Evolutionary conservation across 2,797 vertebrate species (phyloP).

Genomic region (Galagoides demidoff): DNA sequence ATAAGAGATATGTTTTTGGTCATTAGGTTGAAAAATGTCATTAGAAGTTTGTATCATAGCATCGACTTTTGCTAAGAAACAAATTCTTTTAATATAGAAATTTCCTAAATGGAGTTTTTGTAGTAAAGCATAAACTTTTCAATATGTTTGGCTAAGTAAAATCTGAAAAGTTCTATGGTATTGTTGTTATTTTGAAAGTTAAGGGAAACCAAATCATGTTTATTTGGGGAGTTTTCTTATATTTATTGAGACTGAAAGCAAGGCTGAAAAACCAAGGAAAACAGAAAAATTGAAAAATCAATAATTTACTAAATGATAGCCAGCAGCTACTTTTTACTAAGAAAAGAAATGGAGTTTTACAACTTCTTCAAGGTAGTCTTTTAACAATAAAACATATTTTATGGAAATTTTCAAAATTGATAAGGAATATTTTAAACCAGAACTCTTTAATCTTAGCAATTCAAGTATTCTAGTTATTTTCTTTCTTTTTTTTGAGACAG

Average conservation of each 20-base stretch:
- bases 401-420: background rate
- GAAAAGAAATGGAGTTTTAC: background rate
- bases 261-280: slow-evolving; percentile 1
- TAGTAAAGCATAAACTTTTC: background rate
- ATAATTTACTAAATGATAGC: background rate
- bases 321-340: background rate
- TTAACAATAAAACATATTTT: slow-evolving; percentile 15
- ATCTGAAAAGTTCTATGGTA: background rate
- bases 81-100: background rate
- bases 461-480: background rate
- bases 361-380: background rate
- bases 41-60: slow-evolving; percentile 34
- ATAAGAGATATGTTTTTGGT: background rate
- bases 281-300: background rate
- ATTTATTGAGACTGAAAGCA: background rate
- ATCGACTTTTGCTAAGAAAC: background rate
- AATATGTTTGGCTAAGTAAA: slow-evolving; percentile 24
- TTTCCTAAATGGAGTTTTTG: slow-evolving; percentile 44
- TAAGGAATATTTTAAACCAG: slow-evolving; percentile 6
- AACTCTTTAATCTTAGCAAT: slow-evolving; percentile 16
- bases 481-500: too few relatives aligned
- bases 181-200: slow-evolving; percentile 35
- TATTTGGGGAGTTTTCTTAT: background rate
- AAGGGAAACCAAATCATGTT: background rate
- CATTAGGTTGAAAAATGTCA: background rate